Conservation (phyloP, 2,888 invertebrate genomes). For the Danaus chrysippus region DNA sequence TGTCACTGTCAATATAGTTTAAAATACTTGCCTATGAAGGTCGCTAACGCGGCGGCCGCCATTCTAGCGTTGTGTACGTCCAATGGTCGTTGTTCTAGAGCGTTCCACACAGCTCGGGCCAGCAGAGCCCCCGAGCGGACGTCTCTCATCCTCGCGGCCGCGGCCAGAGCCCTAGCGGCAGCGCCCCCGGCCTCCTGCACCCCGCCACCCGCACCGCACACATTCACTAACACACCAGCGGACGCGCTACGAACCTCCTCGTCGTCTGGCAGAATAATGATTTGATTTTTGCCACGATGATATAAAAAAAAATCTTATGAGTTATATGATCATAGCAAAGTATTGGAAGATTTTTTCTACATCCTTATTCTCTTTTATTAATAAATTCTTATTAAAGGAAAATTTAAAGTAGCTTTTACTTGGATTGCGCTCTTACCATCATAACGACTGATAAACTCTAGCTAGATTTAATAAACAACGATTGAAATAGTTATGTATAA, state of each 20-base stretch:
- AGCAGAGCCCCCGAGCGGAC: constrained; percentile 47
- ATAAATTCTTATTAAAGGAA: too few relatives aligned
- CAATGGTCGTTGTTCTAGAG: constrained; percentile 52
- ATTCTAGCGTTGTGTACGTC: constrained; percentile 43
- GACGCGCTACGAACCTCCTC: constrained; percentile 86
- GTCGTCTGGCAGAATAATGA: constrained; percentile 65
- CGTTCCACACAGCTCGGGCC: constrained; percentile 51
- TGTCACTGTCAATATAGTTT: too few relatives aligned
- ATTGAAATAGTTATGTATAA: too few relatives aligned
- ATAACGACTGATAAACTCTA: too few relatives aligned
- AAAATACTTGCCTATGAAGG: constrained; percentile 27
- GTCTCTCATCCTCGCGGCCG: constrained; percentile 51
- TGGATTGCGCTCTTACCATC: too few relatives aligned
- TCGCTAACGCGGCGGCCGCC: constrained; percentile 46
- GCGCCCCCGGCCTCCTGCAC: constrained; percentile 42
- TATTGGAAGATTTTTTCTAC: too few relatives aligned
- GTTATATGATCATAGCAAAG: too few relatives aligned
- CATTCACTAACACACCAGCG: constrained; percentile 90
- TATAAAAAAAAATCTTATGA: too few relatives aligned
- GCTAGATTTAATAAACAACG: too few relatives aligned
- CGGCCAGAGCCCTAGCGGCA: constrained; percentile 60
- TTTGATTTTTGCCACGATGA: neutral
- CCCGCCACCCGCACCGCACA: constrained; percentile 71
- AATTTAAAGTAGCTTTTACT: too few relatives aligned
- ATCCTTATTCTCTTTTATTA: too few relatives aligned